Evolutionary conservation across 2,888 invertebrate genomes (phyloP).

Genomic region (Nomada flava): DNA sequence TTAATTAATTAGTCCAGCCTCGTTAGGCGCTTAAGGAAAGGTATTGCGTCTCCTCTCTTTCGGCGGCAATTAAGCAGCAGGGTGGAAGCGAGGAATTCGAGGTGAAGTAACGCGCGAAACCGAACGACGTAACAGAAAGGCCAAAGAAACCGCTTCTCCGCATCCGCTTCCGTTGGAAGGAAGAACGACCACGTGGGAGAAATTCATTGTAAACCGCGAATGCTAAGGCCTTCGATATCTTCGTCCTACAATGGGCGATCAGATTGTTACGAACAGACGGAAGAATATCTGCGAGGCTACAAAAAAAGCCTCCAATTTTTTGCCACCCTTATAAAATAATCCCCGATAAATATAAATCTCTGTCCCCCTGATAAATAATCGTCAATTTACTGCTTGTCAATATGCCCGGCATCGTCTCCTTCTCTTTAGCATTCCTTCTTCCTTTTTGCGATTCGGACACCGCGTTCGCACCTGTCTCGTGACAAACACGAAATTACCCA

Average conservation of each 20-base stretch:
- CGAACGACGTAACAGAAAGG: conserved; percentile 32
- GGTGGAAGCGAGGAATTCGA: conserved; percentile 50
- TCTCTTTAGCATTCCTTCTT: not conserved
- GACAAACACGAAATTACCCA: conserved; percentile 33
- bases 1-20: conserved; percentile 44
- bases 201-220: conserved; percentile 31
- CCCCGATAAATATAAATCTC: too few relatives aligned
- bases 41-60: not conserved
- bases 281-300: too few relatives aligned
- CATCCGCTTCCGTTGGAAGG: conserved; percentile 61
- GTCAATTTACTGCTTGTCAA: not conserved
- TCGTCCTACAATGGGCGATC: not conserved
- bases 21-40: not conserved
- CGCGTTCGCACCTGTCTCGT: conserved; percentile 34
- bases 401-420: not conserved
- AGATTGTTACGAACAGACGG: too few relatives aligned
- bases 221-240: conserved; percentile 5
- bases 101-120: conserved; percentile 26
- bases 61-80: conserved; percentile 51
- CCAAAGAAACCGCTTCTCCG: conserved; percentile 23
- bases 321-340: too few relatives aligned
- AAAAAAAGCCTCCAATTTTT: too few relatives aligned
- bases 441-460: conserved; percentile 10
- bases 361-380: not conserved
- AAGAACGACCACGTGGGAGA: conserved; percentile 59